Evolutionary conservation across 1,140 invertebrate species (phyloP).

Genomic region (Drosophila novamexicana): DNA sequence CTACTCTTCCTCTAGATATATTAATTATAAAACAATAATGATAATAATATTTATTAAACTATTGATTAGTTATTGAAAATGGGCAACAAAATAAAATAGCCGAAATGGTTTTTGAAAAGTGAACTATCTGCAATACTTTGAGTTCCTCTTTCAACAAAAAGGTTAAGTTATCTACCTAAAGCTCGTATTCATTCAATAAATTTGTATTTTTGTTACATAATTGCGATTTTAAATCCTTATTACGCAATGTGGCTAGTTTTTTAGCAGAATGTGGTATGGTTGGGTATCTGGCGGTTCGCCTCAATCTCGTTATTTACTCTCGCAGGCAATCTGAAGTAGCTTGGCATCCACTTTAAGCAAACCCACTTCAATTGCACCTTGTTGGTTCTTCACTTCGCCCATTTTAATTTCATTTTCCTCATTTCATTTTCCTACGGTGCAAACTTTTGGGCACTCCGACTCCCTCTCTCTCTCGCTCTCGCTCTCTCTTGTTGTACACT

Average conservation of each 20-base stretch:
- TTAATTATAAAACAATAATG: too few relatives aligned
- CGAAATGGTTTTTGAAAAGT: too few relatives aligned
- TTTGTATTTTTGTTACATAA: too few relatives aligned
- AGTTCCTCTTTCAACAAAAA: too few relatives aligned
- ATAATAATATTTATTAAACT: too few relatives aligned
- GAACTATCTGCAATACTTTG: too few relatives aligned
- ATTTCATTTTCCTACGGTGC: conserved; percentile 50
- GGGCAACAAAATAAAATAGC: too few relatives aligned
- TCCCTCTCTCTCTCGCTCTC: too few relatives aligned
- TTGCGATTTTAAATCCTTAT: conserved; percentile 1
- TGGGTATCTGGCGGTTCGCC: background rate
- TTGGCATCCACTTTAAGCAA: conserved; percentile 27
- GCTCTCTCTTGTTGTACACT: background rate
- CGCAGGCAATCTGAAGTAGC: conserved; percentile 13
- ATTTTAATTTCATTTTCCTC: conserved; percentile 57
- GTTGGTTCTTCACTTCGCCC: conserved; percentile 47
- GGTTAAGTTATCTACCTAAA: too few relatives aligned
- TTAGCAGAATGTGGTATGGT: background rate
- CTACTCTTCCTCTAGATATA: too few relatives aligned
- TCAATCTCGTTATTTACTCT: conserved; percentile 7
- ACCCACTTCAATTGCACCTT: conserved; percentile 43
- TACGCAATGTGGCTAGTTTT: background rate
- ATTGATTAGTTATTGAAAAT: background rate
- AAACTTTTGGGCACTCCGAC: conserved; percentile 34
- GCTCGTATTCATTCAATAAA: too few relatives aligned